These are phyloP conservation scores for Cryptoblepharus egeriae DNA, from an alignment of 2,797 vertebrate genomes.

Conservation along the genomic window DNA sequence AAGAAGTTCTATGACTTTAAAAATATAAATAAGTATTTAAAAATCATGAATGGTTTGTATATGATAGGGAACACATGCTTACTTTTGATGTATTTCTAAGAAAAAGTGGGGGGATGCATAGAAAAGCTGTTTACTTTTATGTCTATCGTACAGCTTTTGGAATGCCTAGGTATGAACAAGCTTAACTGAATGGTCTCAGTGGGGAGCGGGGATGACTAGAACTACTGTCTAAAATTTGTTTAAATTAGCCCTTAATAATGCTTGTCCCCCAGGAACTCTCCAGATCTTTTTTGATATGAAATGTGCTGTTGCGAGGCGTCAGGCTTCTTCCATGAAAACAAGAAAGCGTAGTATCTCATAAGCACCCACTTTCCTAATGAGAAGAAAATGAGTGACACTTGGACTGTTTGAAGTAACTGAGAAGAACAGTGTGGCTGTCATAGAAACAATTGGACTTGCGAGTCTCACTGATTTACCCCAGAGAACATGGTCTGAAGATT, in stretches of 20 bases:
- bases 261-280: not conserved
- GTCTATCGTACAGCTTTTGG: too few relatives aligned
- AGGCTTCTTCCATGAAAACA: not conserved
- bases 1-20: too few relatives aligned
- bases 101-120: too few relatives aligned
- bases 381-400: not conserved
- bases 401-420: not conserved
- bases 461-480: not conserved
- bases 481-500: not conserved
- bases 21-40: too few relatives aligned
- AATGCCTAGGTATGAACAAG: not conserved
- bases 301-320: not conserved
- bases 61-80: too few relatives aligned
- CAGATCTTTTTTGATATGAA: not conserved
- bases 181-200: not conserved
- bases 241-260: not conserved
- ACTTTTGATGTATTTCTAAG: too few relatives aligned
- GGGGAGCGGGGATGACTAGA: too few relatives aligned
- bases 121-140: too few relatives aligned
- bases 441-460: not conserved
- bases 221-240: conserved; percentile 4
- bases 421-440: not conserved
- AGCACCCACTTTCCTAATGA: not conserved
- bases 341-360: not conserved
- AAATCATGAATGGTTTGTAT: too few relatives aligned